Evolutionary conservation across 2,113 vertebrate genomes (phyloP), one percentile per base, ranked within the genome.

Genomic region (Vicugna pacos): DNA sequence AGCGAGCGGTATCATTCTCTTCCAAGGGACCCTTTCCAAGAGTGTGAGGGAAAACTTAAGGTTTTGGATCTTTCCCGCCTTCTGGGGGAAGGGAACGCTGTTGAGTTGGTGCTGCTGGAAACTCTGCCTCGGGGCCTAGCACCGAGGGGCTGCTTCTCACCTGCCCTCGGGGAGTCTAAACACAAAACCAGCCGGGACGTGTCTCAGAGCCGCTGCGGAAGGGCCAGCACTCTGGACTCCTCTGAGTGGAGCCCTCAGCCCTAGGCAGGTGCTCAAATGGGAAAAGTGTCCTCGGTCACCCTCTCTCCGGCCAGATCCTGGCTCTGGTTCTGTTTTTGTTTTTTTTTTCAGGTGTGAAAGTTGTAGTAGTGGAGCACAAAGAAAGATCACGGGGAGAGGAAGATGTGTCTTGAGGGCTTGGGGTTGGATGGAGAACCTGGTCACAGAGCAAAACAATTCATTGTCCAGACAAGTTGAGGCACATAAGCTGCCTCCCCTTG

Each of bases 1-100:
- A 79, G 60, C 38, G 52, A 77, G 58, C 26, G 8, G 20, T 70
- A 26, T 67, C 72, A 38, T 60, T 94, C 67, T 79, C 0, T 58
- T 35, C 69, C 54, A 91, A 69, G 90, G 50, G 77, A 24, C 67
- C 69, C 50, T 80, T 93, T 93, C 28, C 64, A 83, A 90, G 52
- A 84, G 35, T 12, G 32, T 12, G 64, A 92, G 90, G 70, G 48
- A 65, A 84, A 73, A 64, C 64, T 62, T 75, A 17, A 17, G 14
- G 52, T 35, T 87, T 94, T 67, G 56, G 80, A 38, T 19, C 12
- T 65, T 82, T 88, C 90, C 72, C 77, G 46, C 3, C n/a, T 54
- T 84, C 50, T 84, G 32, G 79, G 69, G 35, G 50, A 56, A 94
- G 88, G 75, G 60, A 89, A n/a, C 32, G 81, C 0, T 48, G 17